Percentiles rank a stretch among this genome's conserved stretches.
Conservation (phyloP, 35 echinoderm and acorn worm species). For the Diadema setosum region DNA sequence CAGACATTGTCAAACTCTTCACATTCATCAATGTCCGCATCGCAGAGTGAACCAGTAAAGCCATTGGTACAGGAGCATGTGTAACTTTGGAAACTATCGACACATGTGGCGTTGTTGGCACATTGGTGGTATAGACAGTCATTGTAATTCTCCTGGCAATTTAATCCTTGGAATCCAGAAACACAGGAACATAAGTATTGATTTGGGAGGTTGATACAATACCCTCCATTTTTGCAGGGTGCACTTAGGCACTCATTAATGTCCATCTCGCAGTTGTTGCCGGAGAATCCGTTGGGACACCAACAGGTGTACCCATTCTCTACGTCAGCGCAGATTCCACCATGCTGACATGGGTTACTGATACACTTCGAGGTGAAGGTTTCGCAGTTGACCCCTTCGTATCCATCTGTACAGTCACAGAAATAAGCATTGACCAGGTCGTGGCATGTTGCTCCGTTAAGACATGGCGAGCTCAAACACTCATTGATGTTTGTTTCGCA, state of each 20-base stretch:
- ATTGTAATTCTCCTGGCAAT: not conserved
- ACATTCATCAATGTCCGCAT: constrained; percentile 14
- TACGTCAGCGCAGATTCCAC: constrained; percentile 45
- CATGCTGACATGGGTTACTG: constrained; percentile 70
- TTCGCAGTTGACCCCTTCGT: constrained; percentile 47
- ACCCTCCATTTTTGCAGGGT: constrained; percentile 48
- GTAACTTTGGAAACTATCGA: not conserved
- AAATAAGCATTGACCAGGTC: constrained; percentile 27
- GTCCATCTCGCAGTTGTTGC: constrained; percentile 55
- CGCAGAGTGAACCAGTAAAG: not conserved
- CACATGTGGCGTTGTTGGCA: not conserved
- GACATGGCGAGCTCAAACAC: constrained; percentile 44
- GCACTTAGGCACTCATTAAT: constrained; percentile 7
- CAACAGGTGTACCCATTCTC: constrained; percentile 50
- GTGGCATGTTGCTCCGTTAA: constrained; percentile 50
- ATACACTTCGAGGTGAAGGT: constrained; percentile 18
- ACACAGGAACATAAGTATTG: not conserved
- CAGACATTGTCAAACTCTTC: not conserved
- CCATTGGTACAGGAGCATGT: not conserved
- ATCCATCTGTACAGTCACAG: constrained; percentile 27
- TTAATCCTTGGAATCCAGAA: not conserved
- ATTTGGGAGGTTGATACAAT: constrained; percentile 11
- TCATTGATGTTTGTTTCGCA: constrained; percentile 41
- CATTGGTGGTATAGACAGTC: not conserved
- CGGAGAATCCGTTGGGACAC: constrained; percentile 33